phyloP scores from a whole-genome alignment of 2,113 vertebrate species.

The Myiagra hebetior region DNA sequence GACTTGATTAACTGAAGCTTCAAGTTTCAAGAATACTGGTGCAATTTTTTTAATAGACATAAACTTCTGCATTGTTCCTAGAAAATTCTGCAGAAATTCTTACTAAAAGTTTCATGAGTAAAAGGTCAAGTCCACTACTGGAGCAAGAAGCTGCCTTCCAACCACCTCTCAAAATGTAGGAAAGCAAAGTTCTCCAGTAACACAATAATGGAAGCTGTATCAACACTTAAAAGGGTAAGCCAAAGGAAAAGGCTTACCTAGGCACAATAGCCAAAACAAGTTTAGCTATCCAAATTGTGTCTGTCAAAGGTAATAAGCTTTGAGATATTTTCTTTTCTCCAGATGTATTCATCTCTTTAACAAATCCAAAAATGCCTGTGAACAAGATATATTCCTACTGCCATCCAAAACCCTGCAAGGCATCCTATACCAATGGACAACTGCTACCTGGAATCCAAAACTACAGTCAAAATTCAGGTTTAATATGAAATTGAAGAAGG shows the following conservation, averaged over 20 bases:
- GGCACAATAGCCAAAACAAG: background rate
- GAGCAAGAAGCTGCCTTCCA: background rate
- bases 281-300: background rate
- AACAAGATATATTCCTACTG: background rate
- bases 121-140: background rate
- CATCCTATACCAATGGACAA: background rate
- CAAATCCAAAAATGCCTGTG: background rate
- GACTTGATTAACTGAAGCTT: background rate
- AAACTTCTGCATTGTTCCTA: background rate
- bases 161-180: background rate
- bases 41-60: background rate
- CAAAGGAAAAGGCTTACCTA: background rate
- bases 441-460: background rate
- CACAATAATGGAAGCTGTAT: background rate
- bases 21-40: background rate
- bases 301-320: background rate
- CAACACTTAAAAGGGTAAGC: background rate
- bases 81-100: background rate
- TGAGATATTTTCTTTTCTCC: background rate
- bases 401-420: background rate
- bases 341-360: background rate
- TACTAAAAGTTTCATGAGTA: background rate
- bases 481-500: background rate
- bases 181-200: background rate
- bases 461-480: background rate